Percentiles rank a stretch among this genome's conserved stretches.
Conservation (phyloP, 2,797 vertebrate species). For the Diplodus sargus region DNA sequence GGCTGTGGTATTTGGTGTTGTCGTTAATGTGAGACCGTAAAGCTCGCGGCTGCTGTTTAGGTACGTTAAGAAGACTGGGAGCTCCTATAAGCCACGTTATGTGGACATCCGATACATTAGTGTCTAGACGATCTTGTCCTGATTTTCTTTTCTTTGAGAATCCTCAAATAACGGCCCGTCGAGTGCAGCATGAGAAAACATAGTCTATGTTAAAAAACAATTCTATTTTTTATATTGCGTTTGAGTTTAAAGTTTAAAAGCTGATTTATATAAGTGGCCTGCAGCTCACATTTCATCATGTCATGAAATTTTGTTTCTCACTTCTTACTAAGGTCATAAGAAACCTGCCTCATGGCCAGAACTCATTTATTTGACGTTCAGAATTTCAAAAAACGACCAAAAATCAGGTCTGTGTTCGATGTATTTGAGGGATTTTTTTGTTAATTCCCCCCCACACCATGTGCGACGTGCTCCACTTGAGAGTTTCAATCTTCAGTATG, state of each 20-base stretch:
- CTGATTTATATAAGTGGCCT: constrained; percentile 19
- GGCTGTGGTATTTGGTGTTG: constrained; percentile 73
- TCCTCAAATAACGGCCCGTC: constrained; percentile 23
- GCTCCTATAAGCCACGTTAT: constrained; percentile 73
- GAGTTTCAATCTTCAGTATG: constrained; percentile 52
- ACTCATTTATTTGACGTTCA: neutral
- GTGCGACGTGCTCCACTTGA: constrained; percentile 50
- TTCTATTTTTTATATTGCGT: neutral
- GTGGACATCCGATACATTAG: constrained; percentile 72
- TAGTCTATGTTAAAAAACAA: neutral
- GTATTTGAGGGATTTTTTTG: constrained; percentile 26
- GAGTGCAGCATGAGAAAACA: neutral
- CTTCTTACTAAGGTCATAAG: neutral
- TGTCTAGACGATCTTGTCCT: constrained; percentile 72
- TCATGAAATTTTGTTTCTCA: constrained; percentile 7
- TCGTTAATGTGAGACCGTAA: constrained; percentile 74
- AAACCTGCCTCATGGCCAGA: neutral
- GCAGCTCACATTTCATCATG: constrained; percentile 18
- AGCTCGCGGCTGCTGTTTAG: constrained; percentile 71
- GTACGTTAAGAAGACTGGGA: constrained; percentile 60
- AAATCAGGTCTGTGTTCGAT: constrained; percentile 37
- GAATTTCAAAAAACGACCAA: constrained; percentile 28
- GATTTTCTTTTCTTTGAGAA: constrained; percentile 22
- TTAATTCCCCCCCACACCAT: constrained; percentile 17
- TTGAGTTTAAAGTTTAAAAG: neutral